Base-by-base conservation (phyloP, 2,888 invertebrate genomes). In the Chalcosyrphus nemorum region DNA sequence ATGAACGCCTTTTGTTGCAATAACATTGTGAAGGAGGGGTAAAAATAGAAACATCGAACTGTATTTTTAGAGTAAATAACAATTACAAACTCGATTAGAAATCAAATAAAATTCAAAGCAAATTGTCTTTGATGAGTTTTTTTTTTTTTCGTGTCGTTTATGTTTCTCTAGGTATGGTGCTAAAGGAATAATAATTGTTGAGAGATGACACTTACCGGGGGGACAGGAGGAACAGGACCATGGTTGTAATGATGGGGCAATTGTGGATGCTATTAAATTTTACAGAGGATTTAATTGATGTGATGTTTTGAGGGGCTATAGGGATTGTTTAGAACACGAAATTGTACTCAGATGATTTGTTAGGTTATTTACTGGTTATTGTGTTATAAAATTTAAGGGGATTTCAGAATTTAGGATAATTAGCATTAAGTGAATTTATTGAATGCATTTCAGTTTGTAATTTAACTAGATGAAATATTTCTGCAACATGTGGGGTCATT, bases 21-120 rank as follows among this genome's bases (percentile, higher is more conserved):
- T 52, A 45, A 19, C n/a, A n/a, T n/a, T n/a, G n/a, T 9, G 15
- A 21, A 50, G 27, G 41, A 57, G 65, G 59, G 29, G 57, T 50
- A 68, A 27, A 66, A 66, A 59, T 76, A 76, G 68, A 76, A 76
- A 68, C 76, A 76, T 76, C 76, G 76, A 19, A 76, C 45, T 68
- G 41, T 52, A 19, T 45, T 17, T 61, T 17, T 61, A 43, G 50
- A 61, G 29, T 52, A 41, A 78, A 52, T 35, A 66, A 66, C 59
- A 80, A 72, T 72, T 72, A 52, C 52, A 65, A 80, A 63, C 15
- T 77, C 45, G 38, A 63, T 77, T 77, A 63, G 66, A 80, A 80
- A 66, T 80, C 80, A 80, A 80, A 80, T 80, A 72, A 72, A 66
- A 80, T 59, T 80, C 72, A 66, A 54, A 72, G 65, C 52, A 32